Evolutionary conservation across 2,888 invertebrate species (phyloP).

Genomic region (Rhamphomyia laevipes): DNA sequence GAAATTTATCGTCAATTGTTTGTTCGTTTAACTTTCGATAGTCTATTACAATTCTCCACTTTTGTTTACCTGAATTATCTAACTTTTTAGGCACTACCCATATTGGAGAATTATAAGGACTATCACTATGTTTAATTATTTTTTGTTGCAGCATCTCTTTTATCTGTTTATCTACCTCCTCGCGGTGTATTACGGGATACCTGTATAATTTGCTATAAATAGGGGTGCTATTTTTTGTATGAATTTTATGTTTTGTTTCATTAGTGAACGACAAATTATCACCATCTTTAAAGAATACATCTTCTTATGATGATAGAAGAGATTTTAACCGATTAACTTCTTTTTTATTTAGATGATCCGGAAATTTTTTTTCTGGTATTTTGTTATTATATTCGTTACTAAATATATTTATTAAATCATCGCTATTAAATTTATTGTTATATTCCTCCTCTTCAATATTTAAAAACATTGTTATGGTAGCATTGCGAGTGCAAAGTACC

Average conservation of each 20-base stretch:
- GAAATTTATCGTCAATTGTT: constrained; percentile 1
- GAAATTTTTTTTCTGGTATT: neutral
- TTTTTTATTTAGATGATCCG: constrained; percentile 1
- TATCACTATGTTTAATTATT: too few species aligned
- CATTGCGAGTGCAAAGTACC: neutral
- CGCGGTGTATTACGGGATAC: neutral
- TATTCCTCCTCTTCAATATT: neutral
- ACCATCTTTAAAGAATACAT: constrained; percentile 13
- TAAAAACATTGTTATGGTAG: neutral
- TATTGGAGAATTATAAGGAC: too few species aligned
- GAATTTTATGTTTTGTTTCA: neutral
- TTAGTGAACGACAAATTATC: neutral
- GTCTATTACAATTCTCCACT: too few species aligned
- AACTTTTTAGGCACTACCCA: too few species aligned
- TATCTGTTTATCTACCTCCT: neutral
- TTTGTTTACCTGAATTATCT: too few species aligned
- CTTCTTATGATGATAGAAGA: constrained; percentile 1
- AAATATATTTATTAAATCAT: neutral
- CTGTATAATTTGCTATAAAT: neutral
- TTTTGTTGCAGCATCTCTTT: neutral
- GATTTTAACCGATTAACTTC: constrained; percentile 1
- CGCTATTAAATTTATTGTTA: too few species aligned
- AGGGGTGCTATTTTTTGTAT: neutral
- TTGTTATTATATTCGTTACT: neutral
- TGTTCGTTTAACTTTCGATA: constrained; percentile 4